A percentile compares a stretch with the other conserved stretches of the same genome.
These are phyloP conservation scores for Acanthurus lineatus DNA, from an alignment of 2,797 vertebrate species.

Conservation along the genomic window DNA sequence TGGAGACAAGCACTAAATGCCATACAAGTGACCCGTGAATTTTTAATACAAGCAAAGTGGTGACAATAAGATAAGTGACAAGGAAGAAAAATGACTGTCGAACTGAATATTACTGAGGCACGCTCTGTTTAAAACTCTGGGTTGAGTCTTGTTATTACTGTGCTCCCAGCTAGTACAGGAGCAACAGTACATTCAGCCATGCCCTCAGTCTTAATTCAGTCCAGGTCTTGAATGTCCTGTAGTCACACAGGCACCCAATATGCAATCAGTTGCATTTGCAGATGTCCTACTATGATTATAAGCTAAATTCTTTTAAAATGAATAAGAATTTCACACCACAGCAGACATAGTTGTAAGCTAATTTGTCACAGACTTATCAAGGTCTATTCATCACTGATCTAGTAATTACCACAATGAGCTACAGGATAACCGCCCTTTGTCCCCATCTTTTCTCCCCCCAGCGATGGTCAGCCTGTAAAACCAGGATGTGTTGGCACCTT, in stretches of 20 bases:
- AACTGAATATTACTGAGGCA: constrained; percentile 61
- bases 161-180: constrained; percentile 8
- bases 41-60: constrained; percentile 83
- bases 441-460: constrained; percentile 56
- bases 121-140: constrained; percentile 25
- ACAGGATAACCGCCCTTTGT: constrained; percentile 64
- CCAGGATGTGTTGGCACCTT: constrained; percentile 86
- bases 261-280: constrained; percentile 39
- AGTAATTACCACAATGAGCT: constrained; percentile 79
- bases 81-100: constrained; percentile 52
- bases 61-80: constrained; percentile 80
- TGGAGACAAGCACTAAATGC: constrained; percentile 82
- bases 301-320: constrained; percentile 29
- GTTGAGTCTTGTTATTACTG: constrained; percentile 15
- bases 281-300: constrained; percentile 44
- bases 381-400: constrained; percentile 63
- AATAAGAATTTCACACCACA: constrained; percentile 57
- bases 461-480: constrained; percentile 84
- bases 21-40: constrained; percentile 84
- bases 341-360: constrained; percentile 60
- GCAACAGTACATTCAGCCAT: not conserved
- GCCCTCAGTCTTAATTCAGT: constrained; percentile 12
- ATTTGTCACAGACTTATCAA: constrained; percentile 71
- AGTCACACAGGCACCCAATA: constrained; percentile 13
- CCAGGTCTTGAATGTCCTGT: constrained; percentile 21